Evolutionary conservation across 2,888 invertebrate genomes (phyloP).

Genomic region (Deilephila porcellus): DNA sequence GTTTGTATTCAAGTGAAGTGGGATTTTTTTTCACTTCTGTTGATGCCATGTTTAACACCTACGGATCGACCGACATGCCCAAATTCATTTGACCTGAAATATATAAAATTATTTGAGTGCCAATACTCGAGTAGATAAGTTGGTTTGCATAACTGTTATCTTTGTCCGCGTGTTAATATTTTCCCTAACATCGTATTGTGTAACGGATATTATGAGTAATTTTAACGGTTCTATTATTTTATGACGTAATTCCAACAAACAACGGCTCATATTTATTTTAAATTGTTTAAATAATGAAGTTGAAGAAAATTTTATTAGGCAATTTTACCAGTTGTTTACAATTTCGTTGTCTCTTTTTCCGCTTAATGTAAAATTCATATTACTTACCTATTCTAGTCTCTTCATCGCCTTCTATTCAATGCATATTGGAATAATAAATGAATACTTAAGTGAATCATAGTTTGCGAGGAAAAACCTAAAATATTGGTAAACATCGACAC

Average conservation of each 20-base stretch:
- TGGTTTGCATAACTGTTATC: slow-evolving; percentile 9
- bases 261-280: neutral
- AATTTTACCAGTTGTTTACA: too few species aligned
- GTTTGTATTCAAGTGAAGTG: slow-evolving; percentile 40
- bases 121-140: slow-evolving; percentile 13
- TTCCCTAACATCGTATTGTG: neutral
- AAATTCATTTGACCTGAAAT: slow-evolving; percentile 5
- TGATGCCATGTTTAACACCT: neutral
- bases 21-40: slow-evolving; percentile 22
- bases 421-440: too few species aligned
- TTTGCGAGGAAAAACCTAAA: too few species aligned
- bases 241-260: neutral
- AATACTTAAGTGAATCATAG: too few species aligned
- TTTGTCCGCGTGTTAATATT: neutral
- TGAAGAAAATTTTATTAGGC: too few species aligned
- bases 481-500: too few species aligned
- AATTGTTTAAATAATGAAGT: too few species aligned
- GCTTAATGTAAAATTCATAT: too few species aligned
- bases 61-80: slow-evolving; percentile 7
- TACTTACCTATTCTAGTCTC: too few species aligned
- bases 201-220: neutral
- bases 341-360: too few species aligned
- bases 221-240: neutral
- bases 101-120: neutral
- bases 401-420: too few species aligned